These are phyloP conservation scores for Lytechinus pictus DNA, from an alignment of 35 echinoderm and acorn worm species.

Conservation along the genomic window DNA sequence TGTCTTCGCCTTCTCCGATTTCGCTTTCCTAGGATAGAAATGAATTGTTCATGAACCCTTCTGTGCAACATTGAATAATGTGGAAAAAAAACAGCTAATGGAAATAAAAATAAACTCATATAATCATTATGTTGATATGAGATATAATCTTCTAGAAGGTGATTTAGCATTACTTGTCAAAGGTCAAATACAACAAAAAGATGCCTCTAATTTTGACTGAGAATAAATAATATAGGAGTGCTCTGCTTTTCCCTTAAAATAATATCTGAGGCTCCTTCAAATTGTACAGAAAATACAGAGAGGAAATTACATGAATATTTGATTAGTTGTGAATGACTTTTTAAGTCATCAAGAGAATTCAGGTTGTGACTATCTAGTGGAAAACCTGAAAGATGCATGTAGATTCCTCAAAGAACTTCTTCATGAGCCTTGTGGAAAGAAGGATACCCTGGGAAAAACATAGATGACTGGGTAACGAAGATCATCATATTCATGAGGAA, in stretches of 20 bases:
- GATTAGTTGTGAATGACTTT: neutral
- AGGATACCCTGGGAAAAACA: neutral
- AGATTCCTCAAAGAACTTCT: neutral
- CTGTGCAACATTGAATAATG: neutral
- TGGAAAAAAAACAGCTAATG: neutral
- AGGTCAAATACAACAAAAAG: neutral
- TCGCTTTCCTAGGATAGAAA: neutral
- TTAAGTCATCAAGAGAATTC: neutral
- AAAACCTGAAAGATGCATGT: neutral
- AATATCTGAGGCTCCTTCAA: neutral
- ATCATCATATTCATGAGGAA: neutral
- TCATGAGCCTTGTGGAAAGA: neutral
- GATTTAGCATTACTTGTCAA: neutral
- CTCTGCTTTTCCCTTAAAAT: no score
- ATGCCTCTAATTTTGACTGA: neutral
- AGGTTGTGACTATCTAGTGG: neutral
- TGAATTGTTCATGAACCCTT: constrained; percentile 19
- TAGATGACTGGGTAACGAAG: neutral
- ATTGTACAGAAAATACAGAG: neutral
- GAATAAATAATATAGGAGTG: no score
- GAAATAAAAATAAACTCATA: neutral
- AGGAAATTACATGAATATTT: neutral
- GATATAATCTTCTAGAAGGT: neutral
- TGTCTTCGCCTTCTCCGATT: neutral
- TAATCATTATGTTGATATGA: neutral